Base-by-base conservation (phyloP, 2,797 vertebrate genomes). In the Sphenodon punctatus region DNA sequence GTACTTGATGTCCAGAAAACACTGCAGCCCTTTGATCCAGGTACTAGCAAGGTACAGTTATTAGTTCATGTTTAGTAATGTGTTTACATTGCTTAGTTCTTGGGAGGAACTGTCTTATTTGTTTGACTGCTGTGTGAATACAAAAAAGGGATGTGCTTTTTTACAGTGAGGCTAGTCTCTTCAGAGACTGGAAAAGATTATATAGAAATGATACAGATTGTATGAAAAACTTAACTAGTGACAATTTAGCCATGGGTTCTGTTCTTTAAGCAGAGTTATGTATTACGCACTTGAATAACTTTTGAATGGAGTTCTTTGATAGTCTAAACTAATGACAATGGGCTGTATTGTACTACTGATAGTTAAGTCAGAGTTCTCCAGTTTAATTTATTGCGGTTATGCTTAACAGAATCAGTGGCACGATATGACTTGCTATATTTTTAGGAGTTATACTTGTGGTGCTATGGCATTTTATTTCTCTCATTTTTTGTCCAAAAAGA, bases 61-160 rank as follows among this genome's bases (percentile, higher is more conserved):
- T 75, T 80, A 86, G 60, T 39, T 16, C 79, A 72, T 77, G 53
- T 70, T 80, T 78, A 73, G 67, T 78, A 58, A 82, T 87, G 76
- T 80, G 74, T 78, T 8, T 32, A 60, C 10, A 53, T 82, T 41
- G 32, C 53, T 92, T 84, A 84, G 75, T 87, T 88, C 88, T 60
- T 58, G 67, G 65, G 82, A 49, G 69, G 88, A 63, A 67, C 59
- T 66, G 88, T 80, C 46, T 74, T 84, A 10, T 42, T n/a, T n/a
- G n/a, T n/a, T n/a, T n/a, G n/a, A n/a, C n/a, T n/a, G n/a, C n/a
- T n/a, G n/a, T n/a, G n/a, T n/a, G n/a, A n/a, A n/a, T n/a, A n/a
- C n/a, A n/a, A n/a, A n/a, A n/a, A n/a, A n/a, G n/a, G n/a, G n/a
- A n/a, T n/a, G n/a, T n/a, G n/a, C n/a, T n/a, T n/a, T n/a, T n/a